These are phyloP conservation scores for Bolinopsis microptera DNA, from an alignment of 37 sponge, comb jelly and placozoan genomes.

Conservation along the genomic window DNA sequence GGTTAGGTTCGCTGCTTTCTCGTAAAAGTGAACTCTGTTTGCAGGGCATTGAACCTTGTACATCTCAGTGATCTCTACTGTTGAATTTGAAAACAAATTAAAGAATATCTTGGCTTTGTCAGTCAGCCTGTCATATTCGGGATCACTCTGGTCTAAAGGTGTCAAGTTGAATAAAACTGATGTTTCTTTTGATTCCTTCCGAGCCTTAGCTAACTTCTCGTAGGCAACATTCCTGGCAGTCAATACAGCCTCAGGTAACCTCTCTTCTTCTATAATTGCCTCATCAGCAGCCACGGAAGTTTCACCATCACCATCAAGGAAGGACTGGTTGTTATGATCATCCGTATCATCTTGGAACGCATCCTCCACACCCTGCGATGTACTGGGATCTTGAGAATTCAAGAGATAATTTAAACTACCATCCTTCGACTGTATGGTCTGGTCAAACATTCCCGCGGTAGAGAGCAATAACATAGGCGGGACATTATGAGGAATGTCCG, in stretches of 20 bases:
- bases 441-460: too few species aligned
- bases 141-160: not conserved
- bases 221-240: not conserved
- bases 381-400: not conserved
- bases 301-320: too few species aligned
- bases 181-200: not conserved
- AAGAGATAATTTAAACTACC: too few species aligned
- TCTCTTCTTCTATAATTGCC: not conserved
- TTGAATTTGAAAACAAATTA: not conserved
- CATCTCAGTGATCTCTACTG: not conserved
- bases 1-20: not conserved
- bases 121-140: not conserved
- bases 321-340: not conserved
- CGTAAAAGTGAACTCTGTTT: constrained; percentile 27
- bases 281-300: not conserved
- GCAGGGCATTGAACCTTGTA: not conserved
- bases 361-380: not conserved
- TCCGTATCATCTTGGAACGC: not conserved
- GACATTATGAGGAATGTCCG: too few species aligned
- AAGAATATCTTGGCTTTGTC: not conserved
- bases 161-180: not conserved
- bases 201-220: not conserved
- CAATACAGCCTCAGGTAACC: not conserved
- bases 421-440: too few species aligned
- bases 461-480: too few species aligned